phyloP scores from a whole-genome alignment of 2,113 vertebrate genomes.

The Oncorhynchus tshawytscha region DNA sequence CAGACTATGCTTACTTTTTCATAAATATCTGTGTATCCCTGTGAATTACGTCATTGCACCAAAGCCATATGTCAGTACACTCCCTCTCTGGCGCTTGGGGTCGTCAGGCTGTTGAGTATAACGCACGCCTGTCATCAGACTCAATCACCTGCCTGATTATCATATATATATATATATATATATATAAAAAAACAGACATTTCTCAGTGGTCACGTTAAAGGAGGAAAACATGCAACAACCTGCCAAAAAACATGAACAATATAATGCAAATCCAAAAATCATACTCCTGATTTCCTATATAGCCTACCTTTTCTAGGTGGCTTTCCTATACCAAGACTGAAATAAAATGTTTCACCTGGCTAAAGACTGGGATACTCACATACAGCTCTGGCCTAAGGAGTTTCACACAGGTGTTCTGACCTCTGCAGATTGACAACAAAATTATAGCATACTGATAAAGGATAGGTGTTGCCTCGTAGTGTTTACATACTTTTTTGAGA shows the following conservation, averaged over 20 bases:
- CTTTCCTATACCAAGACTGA: not conserved
- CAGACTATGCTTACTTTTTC: no score
- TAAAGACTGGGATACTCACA: not conserved
- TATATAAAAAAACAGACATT: conserved; percentile 6
- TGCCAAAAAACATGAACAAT: conserved; percentile 5
- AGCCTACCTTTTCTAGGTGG: no score
- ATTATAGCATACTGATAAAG: not conserved
- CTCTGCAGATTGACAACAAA: not conserved
- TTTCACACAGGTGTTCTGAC: not conserved
- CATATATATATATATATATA: no score
- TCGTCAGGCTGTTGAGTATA: no score
- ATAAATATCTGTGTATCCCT: no score
- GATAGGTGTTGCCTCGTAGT: not conserved
- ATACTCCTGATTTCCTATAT: not conserved
- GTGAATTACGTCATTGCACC: no score
- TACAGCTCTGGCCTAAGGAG: not conserved
- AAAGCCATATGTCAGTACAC: no score
- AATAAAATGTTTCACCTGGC: not conserved
- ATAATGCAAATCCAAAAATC: not conserved
- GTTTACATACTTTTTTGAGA: conserved; percentile 8
- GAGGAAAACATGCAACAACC: conserved; percentile 7
- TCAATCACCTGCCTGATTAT: no score
- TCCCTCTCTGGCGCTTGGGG: no score
- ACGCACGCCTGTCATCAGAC: no score
- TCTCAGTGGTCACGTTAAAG: conserved; percentile 11